Conservation (phyloP, 2,888 invertebrate genomes). For the Malacosoma neustria region DNA sequence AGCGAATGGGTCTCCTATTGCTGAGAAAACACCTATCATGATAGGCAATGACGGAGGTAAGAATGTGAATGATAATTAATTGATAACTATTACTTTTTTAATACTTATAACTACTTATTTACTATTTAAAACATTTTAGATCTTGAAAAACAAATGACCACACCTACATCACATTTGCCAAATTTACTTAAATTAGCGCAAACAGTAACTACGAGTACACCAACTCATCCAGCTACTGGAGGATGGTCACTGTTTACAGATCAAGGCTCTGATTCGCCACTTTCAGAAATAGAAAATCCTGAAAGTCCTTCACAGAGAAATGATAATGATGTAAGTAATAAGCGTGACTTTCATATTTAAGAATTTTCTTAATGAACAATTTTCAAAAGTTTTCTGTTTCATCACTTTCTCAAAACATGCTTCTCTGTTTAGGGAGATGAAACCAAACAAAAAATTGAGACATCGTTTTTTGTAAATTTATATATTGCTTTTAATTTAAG, state of each 20-base stretch:
- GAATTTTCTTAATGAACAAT: too few relatives aligned
- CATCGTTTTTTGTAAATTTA: too few relatives aligned
- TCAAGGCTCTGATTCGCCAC: constrained; percentile 53
- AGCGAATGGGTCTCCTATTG: constrained; percentile 21
- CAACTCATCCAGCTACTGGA: constrained; percentile 42
- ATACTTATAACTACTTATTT: neutral
- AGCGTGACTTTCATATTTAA: too few relatives aligned
- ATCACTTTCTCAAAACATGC: too few relatives aligned
- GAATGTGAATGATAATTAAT: constrained; percentile 5
- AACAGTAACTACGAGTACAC: constrained; percentile 57
- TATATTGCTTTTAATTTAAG: too few relatives aligned
- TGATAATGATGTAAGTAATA: constrained; percentile 35
- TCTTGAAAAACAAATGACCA: constrained; percentile 40
- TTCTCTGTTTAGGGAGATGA: too few relatives aligned
- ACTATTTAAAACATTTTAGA: constrained; percentile 25
- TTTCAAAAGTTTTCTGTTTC: too few relatives aligned
- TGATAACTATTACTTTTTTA: neutral
- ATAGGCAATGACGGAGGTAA: constrained; percentile 30
- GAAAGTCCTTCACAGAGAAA: constrained; percentile 49
- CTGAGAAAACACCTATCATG: constrained; percentile 36
- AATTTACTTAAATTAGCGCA: constrained; percentile 41
- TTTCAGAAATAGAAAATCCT: constrained; percentile 59
- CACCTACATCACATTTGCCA: constrained; percentile 49
- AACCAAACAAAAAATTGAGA: too few relatives aligned
- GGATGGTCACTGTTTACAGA: constrained; percentile 55